phyloP scores from a whole-genome alignment of 2,113 vertebrate genomes.

The Origma solitaria region DNA sequence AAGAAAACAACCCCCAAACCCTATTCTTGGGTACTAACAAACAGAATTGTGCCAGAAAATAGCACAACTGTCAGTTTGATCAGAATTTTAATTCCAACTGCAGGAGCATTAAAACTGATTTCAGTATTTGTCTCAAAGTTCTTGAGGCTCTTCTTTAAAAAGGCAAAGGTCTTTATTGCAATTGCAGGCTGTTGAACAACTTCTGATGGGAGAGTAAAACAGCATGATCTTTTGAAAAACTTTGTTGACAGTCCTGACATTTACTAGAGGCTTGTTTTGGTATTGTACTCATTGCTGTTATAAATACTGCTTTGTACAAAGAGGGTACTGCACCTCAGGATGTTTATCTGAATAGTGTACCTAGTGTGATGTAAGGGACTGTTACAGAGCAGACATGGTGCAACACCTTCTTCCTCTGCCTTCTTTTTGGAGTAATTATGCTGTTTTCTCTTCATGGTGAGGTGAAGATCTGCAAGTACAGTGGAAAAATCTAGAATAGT shows the following conservation, averaged over 20 bases:
- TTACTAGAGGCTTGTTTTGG: not conserved
- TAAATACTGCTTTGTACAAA: not conserved
- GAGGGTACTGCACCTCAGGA: not conserved
- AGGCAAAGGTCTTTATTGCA: not conserved
- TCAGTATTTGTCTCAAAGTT: not conserved
- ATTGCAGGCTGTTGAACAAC: not conserved
- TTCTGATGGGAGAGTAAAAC: not conserved
- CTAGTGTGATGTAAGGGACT: not conserved
- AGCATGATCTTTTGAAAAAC: not conserved
- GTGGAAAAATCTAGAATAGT: not conserved
- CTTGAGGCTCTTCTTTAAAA: not conserved
- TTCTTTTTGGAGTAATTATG: not conserved
- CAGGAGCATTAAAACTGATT: not conserved
- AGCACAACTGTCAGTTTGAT: accelerated
- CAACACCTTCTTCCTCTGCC: not conserved
- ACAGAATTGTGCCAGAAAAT: not conserved
- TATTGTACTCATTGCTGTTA: not conserved
- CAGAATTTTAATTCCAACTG: not conserved
- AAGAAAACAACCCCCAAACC: not conserved
- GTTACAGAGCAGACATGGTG: not conserved
- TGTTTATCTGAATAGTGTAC: not conserved
- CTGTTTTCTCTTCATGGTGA: not conserved
- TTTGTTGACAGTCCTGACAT: not conserved
- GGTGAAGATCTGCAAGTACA: not conserved
- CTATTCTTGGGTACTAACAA: not conserved